Base-by-base conservation (phyloP, 2,888 invertebrate genomes). In the Drosophila recens region DNA sequence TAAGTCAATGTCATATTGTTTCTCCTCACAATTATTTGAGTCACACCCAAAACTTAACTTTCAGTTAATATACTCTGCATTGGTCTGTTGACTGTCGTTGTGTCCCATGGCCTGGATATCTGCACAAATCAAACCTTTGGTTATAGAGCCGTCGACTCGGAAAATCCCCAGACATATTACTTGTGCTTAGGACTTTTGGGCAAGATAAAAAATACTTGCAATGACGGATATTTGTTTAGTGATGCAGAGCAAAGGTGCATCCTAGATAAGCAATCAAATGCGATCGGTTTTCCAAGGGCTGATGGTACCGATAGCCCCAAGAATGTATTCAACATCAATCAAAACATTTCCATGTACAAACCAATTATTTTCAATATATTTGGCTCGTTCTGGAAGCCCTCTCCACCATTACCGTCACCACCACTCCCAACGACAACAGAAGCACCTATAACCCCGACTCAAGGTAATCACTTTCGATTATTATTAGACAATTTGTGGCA, bases 181-280 rank as follows among this genome's bases (percentile, higher is more conserved):
- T 10, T 70, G 1, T 80, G 82, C 5, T 45, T 80, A 3, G 79
- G 75, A 2, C 1, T 52, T 1, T 15, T 80, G n/a, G 82, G 79
- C 5, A 75, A 63, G 13, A 11, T 68, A 1, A 42, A 9, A 10
- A 68, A 17, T 30, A 43, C 11, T 38, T 80, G 80, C 48, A 42
- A 65, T 53, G 64, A 67, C 3, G 79, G 82, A 43, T 72, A 30
- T 30, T 36, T 3, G 0, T 80, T 80, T 15, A 68, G 54, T 71
- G 53, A 9, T 4, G 3, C 40, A 0, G 10, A 51, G 6, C 72
- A 82, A 45, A 61, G 43, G 13, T 80, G 80, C 38, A 8, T 79
- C 0, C 0, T 61, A 0, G 58, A 69, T 8, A 46, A 3, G 9
- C 43, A 42, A 11, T 4, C n/a, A 6, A 49, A 4, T 9, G 17